Evolutionary conservation across 2,888 invertebrate genomes (phyloP), one percentile per base, ranked within the genome.

Genomic region (Epinotia ramella): DNA sequence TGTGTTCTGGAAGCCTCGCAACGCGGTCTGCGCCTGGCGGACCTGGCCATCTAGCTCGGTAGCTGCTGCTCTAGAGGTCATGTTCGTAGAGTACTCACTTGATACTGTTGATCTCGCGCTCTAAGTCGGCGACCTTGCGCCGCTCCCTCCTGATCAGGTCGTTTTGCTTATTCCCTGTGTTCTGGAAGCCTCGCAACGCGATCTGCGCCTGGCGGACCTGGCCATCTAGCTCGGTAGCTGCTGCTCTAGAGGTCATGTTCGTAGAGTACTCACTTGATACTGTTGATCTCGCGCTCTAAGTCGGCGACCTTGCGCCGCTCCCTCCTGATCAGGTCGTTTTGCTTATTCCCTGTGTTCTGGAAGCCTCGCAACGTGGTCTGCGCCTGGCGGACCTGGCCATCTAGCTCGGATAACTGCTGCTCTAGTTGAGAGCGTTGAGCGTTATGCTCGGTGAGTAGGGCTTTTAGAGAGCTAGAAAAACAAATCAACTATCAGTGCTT

Each of bases 101-200:
- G 91, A 91, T 89, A 72, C 86, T 89, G 53, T 86, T 81, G 73
- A 94, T 92, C 82, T 91, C 93, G 5, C 81, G 77, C 81, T 92
- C 87, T 59, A 93, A 79, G 16, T 91, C 92, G 0, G 76, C 78
- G 0, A 93, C 82, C 78, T 93, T 93, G 76, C 86, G 81, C 63
- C 84, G 82, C 82, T 94, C 94, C 20, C 91, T 79, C 13, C 80
- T 81, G 0, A 89, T 82, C 62, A 87, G 79, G 7, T 92, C 91
- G 0, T 80, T 80, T 60, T 88, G 85, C 77, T 90, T 90, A 76
- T 78, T 79, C 9, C 73, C 59, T 3, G 79, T 46, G 62, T 74
- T 64, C 77, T 81, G 77, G 24, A 78, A 63, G 16, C 74, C 79
- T 5, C 91, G 89, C 78, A 83, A 80, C 3, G 88, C 73, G 0